Percentiles rank a stretch among this genome's conserved stretches.
These are phyloP conservation scores for Sylvietta virens DNA, from an alignment of 2,113 vertebrate genomes.

Conservation along the genomic window DNA sequence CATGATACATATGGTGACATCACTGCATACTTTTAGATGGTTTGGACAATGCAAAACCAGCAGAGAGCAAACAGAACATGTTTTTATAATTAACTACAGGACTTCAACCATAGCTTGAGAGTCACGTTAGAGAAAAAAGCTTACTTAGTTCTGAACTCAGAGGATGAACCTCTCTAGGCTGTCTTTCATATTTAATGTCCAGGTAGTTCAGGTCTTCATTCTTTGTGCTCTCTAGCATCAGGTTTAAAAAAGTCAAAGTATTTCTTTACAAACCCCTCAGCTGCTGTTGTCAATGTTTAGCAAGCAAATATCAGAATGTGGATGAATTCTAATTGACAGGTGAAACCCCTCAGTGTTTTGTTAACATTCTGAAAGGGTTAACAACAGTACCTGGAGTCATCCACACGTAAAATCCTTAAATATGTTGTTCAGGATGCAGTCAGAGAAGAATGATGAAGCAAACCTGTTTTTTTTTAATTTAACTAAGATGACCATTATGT, in stretches of 20 bases:
- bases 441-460: not conserved
- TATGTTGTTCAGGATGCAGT: not conserved
- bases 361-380: not conserved
- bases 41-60: conserved; percentile 56
- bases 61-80: conserved; percentile 33
- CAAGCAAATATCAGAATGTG: not conserved
- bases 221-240: not conserved
- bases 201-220: not conserved
- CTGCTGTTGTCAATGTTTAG: not conserved
- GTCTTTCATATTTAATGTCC: not conserved
- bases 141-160: not conserved
- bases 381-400: not conserved
- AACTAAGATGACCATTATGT: not conserved
- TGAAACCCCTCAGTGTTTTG: not conserved
- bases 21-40: conserved; percentile 57
- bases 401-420: not conserved
- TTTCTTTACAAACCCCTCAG: not conserved
- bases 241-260: not conserved
- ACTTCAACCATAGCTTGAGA: not conserved
- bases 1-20: conserved; percentile 64
- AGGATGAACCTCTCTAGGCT: not conserved
- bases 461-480: not conserved
- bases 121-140: not conserved
- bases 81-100: conserved; percentile 68
- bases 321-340: not conserved